Conservation (phyloP, 2,888 invertebrate species). For the Caenorhabditis drosophilae region DNA sequence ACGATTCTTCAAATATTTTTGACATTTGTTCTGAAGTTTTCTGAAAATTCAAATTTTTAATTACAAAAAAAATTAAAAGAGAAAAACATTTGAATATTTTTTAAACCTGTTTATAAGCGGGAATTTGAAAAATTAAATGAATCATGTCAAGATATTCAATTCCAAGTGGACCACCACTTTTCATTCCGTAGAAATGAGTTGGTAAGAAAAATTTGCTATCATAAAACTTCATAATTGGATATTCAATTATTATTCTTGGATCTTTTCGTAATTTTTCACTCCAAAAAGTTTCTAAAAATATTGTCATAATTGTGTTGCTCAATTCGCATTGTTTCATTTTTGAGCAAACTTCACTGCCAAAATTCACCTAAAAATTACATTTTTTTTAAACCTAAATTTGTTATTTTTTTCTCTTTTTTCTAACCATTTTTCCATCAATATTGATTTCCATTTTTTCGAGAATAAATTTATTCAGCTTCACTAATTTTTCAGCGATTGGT, state of each 20-base stretch:
- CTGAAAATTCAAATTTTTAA: constrained; percentile 30
- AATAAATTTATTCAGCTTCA: constrained; percentile 59
- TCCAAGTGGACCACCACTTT: constrained; percentile 41
- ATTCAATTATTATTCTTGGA: constrained; percentile 59
- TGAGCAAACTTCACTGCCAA: constrained; percentile 64
- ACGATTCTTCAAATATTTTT: constrained; percentile 53
- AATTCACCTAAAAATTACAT: too few species aligned
- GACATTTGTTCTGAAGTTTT: constrained; percentile 62
- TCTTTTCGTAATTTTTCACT: constrained; percentile 65
- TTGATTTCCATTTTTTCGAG: constrained; percentile 63
- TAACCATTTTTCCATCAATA: constrained; percentile 45
- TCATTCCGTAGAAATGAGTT: constrained; percentile 67
- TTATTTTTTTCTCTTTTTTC: too few species aligned
- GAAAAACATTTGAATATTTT: neutral
- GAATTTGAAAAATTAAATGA: constrained; percentile 62
- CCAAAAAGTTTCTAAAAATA: constrained; percentile 65
- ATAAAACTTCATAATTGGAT: constrained; percentile 67
- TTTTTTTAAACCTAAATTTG: too few species aligned
- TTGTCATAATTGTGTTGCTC: constrained; percentile 62
- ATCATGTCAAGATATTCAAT: constrained; percentile 61
- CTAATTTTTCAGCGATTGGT: constrained; percentile 40
- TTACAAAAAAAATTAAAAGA: too few species aligned
- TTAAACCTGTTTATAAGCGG: constrained; percentile 55
- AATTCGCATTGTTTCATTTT: constrained; percentile 58
- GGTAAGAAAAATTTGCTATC: constrained; percentile 68